Conservation (phyloP, 2,797 vertebrate species). For the Prionace glauca region DNA sequence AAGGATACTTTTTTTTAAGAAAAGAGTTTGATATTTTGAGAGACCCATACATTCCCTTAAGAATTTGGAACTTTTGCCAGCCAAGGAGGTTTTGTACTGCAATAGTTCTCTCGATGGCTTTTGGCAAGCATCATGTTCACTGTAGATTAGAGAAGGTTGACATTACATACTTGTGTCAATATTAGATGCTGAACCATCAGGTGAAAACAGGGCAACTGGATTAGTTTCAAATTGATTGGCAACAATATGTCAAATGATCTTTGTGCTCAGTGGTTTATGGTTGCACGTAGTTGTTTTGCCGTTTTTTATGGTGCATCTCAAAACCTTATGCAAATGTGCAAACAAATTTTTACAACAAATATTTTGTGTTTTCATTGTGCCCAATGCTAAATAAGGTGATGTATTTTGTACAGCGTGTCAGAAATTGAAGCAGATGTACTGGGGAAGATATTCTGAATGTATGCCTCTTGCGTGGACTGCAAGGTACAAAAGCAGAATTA, state of each 20-base stretch:
- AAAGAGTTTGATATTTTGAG: neutral
- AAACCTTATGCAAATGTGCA: neutral
- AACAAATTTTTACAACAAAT: neutral
- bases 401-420: too few species aligned
- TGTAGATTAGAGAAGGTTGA: neutral
- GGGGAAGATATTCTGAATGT: too few species aligned
- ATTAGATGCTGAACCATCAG: neutral
- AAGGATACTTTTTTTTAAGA: too few species aligned
- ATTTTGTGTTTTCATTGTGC: neutral
- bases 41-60: neutral
- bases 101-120: neutral
- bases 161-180: neutral
- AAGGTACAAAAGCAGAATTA: too few species aligned
- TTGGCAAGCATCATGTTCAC: neutral
- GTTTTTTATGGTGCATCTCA: neutral
- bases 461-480: too few species aligned
- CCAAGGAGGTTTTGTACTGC: neutral
- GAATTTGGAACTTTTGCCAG: neutral
- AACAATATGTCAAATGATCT: neutral
- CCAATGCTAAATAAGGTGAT: too few species aligned
- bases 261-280: neutral
- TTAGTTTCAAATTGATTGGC: neutral
- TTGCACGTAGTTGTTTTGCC: neutral
- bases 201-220: neutral
- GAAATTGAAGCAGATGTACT: too few species aligned